A percentile compares a stretch with the other conserved stretches of the same genome.
phyloP scores from a whole-genome alignment of 2,797 vertebrate species.

The Miopithecus talapoin region DNA sequence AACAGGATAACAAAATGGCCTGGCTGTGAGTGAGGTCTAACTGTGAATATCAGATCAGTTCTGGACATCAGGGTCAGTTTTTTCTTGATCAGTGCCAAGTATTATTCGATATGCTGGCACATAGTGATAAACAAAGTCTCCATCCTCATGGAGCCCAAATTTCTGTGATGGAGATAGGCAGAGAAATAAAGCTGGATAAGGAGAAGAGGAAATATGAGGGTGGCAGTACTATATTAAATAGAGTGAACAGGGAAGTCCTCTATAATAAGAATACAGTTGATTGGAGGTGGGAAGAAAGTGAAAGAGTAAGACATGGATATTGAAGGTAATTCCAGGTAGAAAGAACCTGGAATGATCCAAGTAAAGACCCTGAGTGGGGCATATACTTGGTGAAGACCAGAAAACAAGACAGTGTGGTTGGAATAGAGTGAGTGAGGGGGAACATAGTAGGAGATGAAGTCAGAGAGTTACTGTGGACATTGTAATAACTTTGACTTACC shows the following conservation, averaged over 20 bases:
- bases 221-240: background rate
- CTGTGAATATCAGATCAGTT: background rate
- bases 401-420: background rate
- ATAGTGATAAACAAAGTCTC: background rate
- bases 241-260: background rate
- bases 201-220: background rate
- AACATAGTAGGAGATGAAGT: background rate
- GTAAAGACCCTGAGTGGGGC: background rate
- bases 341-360: background rate
- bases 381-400: background rate
- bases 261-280: background rate
- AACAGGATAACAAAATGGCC: background rate
- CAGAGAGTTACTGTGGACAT: background rate
- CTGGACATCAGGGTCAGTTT: background rate
- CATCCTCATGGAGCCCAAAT: background rate
- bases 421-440: background rate
- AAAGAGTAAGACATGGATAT: background rate
- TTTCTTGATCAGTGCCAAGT: background rate
- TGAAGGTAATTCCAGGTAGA: background rate
- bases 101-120: background rate
- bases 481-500: background rate
- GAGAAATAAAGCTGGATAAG: background rate
- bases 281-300: background rate
- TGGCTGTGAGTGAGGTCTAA: background rate
- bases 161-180: background rate